Evolutionary conservation across 2,113 vertebrate genomes (phyloP), one percentile per base, ranked within the genome.

Genomic region (Aptenodytes forsteri): DNA sequence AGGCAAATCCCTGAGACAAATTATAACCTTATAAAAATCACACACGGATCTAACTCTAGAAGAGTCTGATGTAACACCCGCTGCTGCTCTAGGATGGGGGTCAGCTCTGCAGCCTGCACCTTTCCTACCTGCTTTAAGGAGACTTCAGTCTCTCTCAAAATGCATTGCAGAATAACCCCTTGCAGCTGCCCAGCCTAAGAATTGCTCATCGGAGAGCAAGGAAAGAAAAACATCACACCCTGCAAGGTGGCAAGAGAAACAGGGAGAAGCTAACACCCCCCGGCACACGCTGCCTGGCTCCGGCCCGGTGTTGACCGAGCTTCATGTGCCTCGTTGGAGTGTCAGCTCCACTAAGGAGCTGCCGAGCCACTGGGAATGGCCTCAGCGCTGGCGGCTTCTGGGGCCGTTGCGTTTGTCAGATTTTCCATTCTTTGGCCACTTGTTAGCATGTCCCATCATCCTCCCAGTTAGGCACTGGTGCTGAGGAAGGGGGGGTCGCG

Each of bases 171-270:
- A 49, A 47, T 32, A 46, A 87, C 19, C 54, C 46, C 40, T 47
- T 13, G 46, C 80, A 23, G 55, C 79, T 86, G 58, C 88, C 72
- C 76, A 52, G 52, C 65, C n/a, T 13, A 3, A 82, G 38, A 21
- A 61, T 36, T 44, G 32, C 49, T 78, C 30, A 4, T 34, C 8
- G 4, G 62, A 69, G 50, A 90, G 71, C 90, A 27, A 46, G 32
- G 30, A 82, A 85, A 81, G 84, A 22, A 79, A 85, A 97, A 96
- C 89, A 62, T 93, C 78, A 90, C 95, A 78, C 89, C 58, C 59
- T 29, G 81, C 4, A 30, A 96, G 61, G 91, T 90, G 96, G 32
- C 89, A 91, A 91, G 84, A 91, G 58, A 75, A 78, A 50, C 75
- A 85, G 49, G 21, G 49, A 87, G 82, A 65, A 62, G 46, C 17